These are phyloP conservation scores for Tyria jacobaeae DNA, from an alignment of 2,888 invertebrate species.

Conservation along the genomic window DNA sequence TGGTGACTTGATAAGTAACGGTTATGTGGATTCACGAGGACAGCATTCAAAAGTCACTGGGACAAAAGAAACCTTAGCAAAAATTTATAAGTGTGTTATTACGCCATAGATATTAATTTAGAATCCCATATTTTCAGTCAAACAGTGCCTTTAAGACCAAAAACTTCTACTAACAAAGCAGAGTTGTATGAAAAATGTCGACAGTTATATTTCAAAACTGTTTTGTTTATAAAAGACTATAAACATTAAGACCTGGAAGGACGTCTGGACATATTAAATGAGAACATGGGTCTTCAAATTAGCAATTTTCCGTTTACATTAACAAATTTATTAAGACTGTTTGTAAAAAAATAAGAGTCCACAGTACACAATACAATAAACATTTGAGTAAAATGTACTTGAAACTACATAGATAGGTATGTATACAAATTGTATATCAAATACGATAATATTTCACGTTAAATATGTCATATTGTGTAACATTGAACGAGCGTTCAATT, in stretches of 20 bases:
- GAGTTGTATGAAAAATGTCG: conserved; percentile 4
- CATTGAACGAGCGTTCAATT: conserved; percentile 69
- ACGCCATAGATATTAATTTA: too few species aligned
- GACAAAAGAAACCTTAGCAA: background rate
- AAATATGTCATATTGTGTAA: conserved; percentile 49
- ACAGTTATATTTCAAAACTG: conserved; percentile 13
- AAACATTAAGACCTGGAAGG: conserved; percentile 34
- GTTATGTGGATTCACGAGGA: background rate
- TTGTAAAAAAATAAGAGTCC: background rate
- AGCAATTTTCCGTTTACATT: background rate
- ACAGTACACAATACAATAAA: too few species aligned
- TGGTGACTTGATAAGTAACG: background rate
- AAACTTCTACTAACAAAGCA: conserved; percentile 19
- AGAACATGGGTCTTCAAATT: conserved; percentile 18
- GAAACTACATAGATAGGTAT: background rate
- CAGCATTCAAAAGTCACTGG: background rate
- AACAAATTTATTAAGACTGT: background rate
- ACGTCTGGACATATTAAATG: conserved; percentile 49
- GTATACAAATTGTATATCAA: background rate
- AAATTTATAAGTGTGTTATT: background rate
- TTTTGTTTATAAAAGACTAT: conserved; percentile 17
- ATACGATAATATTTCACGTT: conserved; percentile 26
- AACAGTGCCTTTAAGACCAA: conserved; percentile 26
- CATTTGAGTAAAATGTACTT: background rate
- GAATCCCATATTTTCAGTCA: conserved; percentile 13